Evolutionary conservation across 1,140 invertebrate species (phyloP).

Genomic region (Drosophila suzukii): DNA sequence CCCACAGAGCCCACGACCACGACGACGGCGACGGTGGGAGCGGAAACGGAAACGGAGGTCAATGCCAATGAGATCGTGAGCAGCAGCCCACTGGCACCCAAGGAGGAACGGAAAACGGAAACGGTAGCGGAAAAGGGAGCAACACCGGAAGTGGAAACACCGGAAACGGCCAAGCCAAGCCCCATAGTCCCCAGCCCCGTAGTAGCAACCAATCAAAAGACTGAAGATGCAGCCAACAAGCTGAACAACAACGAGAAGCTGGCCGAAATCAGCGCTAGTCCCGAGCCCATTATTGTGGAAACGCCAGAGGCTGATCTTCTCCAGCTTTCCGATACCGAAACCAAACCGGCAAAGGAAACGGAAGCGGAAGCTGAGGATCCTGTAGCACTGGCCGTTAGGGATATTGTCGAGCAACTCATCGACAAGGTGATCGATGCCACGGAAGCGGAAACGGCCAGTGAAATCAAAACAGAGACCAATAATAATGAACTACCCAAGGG

Average conservation of each 20-base stretch:
- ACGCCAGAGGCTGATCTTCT: constrained; percentile 15
- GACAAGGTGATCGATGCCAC: constrained; percentile 75
- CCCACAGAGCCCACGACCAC: constrained; percentile 4
- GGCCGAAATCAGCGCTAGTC: constrained; percentile 7
- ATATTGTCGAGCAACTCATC: constrained; percentile 78
- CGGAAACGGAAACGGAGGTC: constrained; percentile 39
- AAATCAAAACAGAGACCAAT: constrained; percentile 63
- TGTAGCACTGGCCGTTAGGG: constrained; percentile 61
- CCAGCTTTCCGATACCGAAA: constrained; percentile 24
- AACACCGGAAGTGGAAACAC: constrained; percentile 6
- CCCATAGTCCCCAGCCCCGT: constrained; percentile 21
- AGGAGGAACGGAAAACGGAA: constrained; percentile 19
- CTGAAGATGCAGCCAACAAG: constrained; percentile 76
- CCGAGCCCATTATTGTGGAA: constrained; percentile 7
- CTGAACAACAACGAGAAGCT: constrained; percentile 73
- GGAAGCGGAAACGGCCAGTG: constrained; percentile 35
- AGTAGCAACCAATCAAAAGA: constrained; percentile 76
- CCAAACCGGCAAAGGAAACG: not conserved
- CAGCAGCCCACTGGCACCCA: constrained; percentile 10
- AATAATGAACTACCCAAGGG: constrained; percentile 54
- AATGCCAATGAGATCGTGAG: constrained; percentile 69
- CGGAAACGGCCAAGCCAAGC: constrained; percentile 24
- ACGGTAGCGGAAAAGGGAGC: not conserved
- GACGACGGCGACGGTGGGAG: constrained; percentile 2
- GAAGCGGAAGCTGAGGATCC: constrained; percentile 36